phyloP scores from a whole-genome alignment of 2,888 invertebrate genomes.

The Lordiphosa andalusiaca region DNA sequence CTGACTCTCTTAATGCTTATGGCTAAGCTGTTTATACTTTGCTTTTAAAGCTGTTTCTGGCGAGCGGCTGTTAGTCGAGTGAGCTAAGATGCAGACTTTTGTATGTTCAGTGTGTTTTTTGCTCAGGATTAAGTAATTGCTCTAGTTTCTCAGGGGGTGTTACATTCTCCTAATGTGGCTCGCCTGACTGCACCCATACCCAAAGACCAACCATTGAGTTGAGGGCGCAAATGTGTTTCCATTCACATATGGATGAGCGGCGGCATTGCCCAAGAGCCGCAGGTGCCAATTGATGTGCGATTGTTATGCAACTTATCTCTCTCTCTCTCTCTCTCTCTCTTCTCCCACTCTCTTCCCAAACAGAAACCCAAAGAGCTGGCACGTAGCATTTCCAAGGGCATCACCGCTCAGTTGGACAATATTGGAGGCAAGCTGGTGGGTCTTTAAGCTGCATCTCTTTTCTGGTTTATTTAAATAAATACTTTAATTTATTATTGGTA shows the following conservation, averaged over 20 bases:
- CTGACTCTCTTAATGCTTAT: too few species aligned
- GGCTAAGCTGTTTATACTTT: too few species aligned
- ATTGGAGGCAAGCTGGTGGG: constrained; percentile 79
- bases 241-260: constrained; percentile 14
- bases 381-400: constrained; percentile 76
- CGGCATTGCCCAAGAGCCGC: constrained; percentile 16
- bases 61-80: too few species aligned
- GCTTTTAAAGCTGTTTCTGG: too few species aligned
- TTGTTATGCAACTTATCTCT: background rate
- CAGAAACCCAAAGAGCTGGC: constrained; percentile 78
- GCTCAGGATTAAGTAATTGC: too few species aligned
- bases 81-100: too few species aligned
- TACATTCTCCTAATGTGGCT: too few species aligned
- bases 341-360: background rate
- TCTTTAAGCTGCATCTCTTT: constrained; percentile 51
- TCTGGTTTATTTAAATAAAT: constrained; percentile 66
- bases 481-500: constrained; percentile 67
- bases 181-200: too few species aligned
- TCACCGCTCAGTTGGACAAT: constrained; percentile 77
- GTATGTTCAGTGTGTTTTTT: too few species aligned
- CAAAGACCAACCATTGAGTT: constrained; percentile 46
- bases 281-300: constrained; percentile 4
- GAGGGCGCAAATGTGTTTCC: background rate
- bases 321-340: background rate
- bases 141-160: too few species aligned